phyloP scores from a whole-genome alignment of 2,888 invertebrate genomes.

The Drosophila maculinotata region DNA sequence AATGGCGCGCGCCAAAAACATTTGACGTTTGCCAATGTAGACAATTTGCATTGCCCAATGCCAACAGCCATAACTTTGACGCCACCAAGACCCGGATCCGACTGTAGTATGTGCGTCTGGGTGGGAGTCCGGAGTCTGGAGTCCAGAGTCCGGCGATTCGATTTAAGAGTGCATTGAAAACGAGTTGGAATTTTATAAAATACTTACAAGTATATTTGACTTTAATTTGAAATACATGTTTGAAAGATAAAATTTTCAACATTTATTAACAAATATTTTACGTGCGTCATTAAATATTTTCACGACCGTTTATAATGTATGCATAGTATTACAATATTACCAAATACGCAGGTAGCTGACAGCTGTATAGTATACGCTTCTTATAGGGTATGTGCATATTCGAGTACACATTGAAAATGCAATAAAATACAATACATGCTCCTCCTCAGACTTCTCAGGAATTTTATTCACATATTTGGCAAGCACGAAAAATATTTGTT shows the following conservation, averaged over 20 bases:
- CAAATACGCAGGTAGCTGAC: no score
- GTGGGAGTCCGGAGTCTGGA: conserved; percentile 17
- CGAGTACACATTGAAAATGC: no score
- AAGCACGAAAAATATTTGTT: no score
- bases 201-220: no score
- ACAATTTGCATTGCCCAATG: conserved; percentile 63
- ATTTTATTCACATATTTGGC: no score
- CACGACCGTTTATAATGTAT: not conserved
- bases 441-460: no score
- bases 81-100: conserved; percentile 56
- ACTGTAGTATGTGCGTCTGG: not conserved
- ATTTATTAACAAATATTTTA: not conserved
- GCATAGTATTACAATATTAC: no score
- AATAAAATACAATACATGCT: no score
- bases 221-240: no score
- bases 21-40: conserved; percentile 63
- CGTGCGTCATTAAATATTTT: not conserved
- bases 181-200: conserved; percentile 24
- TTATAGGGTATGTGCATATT: no score
- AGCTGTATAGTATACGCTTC: no score
- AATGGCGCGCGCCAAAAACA: conserved; percentile 44
- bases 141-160: conserved; percentile 5
- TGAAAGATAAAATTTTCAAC: no score
- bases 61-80: conserved; percentile 74
- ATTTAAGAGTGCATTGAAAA: conserved; percentile 13